A percentile compares a stretch with the other conserved stretches of the same genome.
phyloP scores from a whole-genome alignment of 2,113 vertebrate species.

The Daphoenositta chrysoptera region DNA sequence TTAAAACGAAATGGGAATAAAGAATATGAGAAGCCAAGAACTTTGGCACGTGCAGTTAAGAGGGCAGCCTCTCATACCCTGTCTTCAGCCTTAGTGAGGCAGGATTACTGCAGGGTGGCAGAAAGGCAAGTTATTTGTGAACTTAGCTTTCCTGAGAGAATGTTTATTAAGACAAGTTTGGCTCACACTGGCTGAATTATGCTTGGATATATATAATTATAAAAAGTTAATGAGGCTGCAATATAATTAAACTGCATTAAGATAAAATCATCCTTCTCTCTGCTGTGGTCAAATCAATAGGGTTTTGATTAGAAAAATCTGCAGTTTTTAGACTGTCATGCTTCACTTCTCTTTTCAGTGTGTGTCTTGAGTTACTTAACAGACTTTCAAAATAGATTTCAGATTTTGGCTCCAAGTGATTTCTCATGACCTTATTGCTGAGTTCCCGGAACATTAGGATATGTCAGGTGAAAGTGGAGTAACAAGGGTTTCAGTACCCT shows the following conservation, averaged over 20 bases:
- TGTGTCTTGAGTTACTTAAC: neutral
- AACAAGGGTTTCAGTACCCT: neutral
- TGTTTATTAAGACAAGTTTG: neutral
- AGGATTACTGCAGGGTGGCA: neutral
- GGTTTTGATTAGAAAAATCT: neutral
- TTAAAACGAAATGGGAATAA: neutral
- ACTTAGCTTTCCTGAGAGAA: neutral
- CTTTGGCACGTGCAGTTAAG: fast-evolving
- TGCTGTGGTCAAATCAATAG: neutral
- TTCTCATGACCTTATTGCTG: neutral
- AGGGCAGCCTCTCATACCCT: neutral
- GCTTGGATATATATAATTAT: neutral
- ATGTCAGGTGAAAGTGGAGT: neutral
- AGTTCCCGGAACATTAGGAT: neutral
- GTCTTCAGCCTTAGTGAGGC: neutral
- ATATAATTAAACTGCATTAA: neutral
- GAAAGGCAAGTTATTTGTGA: neutral
- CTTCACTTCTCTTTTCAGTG: neutral
- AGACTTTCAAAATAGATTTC: neutral
- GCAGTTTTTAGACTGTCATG: neutral
- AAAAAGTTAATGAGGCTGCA: neutral
- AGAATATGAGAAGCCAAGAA: neutral
- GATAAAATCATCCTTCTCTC: neutral
- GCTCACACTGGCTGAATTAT: neutral
- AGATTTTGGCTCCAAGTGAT: neutral